Evolutionary conservation across 1,140 invertebrate genomes (phyloP).

Genomic region (Drosophila punjabiensis): DNA sequence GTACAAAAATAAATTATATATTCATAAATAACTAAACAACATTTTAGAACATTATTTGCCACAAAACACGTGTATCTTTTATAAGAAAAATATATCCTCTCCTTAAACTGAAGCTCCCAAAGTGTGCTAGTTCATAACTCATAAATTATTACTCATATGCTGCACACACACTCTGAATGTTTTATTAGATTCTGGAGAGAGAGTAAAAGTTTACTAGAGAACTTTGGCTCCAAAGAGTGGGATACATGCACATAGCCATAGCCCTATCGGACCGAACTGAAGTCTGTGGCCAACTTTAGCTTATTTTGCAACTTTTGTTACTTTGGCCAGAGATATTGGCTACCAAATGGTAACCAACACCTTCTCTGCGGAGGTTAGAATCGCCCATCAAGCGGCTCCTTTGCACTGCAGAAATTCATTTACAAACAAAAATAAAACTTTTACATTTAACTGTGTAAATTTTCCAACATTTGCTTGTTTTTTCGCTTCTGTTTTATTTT

Average conservation of each 20-base stretch:
- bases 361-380: slow-evolving; percentile 16
- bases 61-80: background rate
- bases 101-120: slow-evolving; percentile 1
- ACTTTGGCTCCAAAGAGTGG: slow-evolving; percentile 37
- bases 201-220: slow-evolving; percentile 41
- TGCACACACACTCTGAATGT: slow-evolving; percentile 49
- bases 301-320: slow-evolving; percentile 50
- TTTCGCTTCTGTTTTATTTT: slow-evolving; percentile 1
- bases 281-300: slow-evolving; percentile 47
- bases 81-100: background rate
- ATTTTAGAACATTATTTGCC: background rate
- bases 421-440: slow-evolving; percentile 83
- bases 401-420: slow-evolving; percentile 69
- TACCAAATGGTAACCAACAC: slow-evolving; percentile 66
- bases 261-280: slow-evolving; percentile 22
- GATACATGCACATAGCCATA: slow-evolving; percentile 8
- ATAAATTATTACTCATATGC: slow-evolving; percentile 54
- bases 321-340: slow-evolving; percentile 48
- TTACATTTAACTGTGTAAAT: slow-evolving; percentile 82
- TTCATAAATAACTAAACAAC: background rate
- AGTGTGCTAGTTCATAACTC: slow-evolving; percentile 28
- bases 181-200: slow-evolving; percentile 40
- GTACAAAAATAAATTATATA: background rate
- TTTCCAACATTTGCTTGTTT: slow-evolving; percentile 61
- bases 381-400: background rate